phyloP scores from a whole-genome alignment of 2,888 invertebrate species.

The Fragum fragum region DNA sequence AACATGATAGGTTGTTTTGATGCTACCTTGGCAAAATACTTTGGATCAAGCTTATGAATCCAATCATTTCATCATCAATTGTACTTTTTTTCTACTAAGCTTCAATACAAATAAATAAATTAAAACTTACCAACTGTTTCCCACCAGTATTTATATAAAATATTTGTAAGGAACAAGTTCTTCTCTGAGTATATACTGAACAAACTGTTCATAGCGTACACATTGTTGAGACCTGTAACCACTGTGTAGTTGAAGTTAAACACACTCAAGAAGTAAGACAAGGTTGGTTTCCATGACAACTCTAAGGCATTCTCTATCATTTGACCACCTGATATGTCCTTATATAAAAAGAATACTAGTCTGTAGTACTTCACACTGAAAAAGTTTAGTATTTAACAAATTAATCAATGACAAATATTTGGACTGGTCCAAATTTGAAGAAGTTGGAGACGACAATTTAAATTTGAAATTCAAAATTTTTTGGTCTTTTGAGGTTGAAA shows the following conservation, averaged over 20 bases:
- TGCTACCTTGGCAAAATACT: too few relatives aligned
- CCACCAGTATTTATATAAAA: constrained; percentile 21
- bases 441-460: too few relatives aligned
- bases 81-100: too few relatives aligned
- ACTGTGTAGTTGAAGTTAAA: constrained; percentile 52
- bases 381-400: background rate
- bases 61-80: too few relatives aligned
- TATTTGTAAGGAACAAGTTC: constrained; percentile 15
- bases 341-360: constrained; percentile 50
- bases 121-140: constrained; percentile 5
- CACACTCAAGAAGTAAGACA: constrained; percentile 34
- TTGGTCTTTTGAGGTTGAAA: too few relatives aligned
- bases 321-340: background rate
- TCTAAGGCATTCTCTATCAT: constrained; percentile 41
- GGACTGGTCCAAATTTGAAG: too few relatives aligned
- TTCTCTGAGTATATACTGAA: constrained; percentile 51
- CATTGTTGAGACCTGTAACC: background rate
- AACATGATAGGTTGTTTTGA: too few relatives aligned
- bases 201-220: constrained; percentile 41
- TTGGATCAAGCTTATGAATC: too few relatives aligned
- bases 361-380: constrained; percentile 49
- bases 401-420: too few relatives aligned
- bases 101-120: too few relatives aligned
- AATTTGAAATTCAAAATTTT: too few relatives aligned
- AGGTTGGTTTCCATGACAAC: constrained; percentile 44